Evolutionary conservation across 2,888 invertebrate species (phyloP).

Genomic region (Cristatella mucedo): DNA sequence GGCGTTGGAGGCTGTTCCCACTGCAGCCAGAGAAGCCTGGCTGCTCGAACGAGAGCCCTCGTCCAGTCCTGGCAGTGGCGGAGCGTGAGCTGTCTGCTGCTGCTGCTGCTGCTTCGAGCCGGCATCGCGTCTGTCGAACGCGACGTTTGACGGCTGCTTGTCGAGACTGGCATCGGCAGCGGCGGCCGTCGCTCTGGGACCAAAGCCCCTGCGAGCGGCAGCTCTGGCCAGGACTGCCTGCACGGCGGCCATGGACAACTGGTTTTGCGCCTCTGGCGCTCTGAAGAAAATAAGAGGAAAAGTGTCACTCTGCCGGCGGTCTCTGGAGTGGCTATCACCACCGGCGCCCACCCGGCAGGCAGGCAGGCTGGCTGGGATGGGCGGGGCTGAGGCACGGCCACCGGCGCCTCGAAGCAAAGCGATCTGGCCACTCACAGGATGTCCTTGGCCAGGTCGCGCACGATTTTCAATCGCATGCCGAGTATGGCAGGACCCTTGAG

Average conservation of each 20-base stretch:
- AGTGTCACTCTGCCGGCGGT: too few relatives aligned
- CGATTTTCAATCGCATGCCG: conserved; percentile 26
- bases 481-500: conserved; percentile 30
- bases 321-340: too few relatives aligned
- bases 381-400: too few relatives aligned
- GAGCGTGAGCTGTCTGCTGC: conserved; percentile 15
- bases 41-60: conserved; percentile 27
- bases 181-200: too few relatives aligned
- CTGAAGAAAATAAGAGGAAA: conserved; percentile 20
- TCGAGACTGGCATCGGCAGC: too few relatives aligned
- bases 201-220: too few relatives aligned
- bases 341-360: too few relatives aligned
- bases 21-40: conserved; percentile 16
- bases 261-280: conserved; percentile 24
- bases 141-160: too few relatives aligned
- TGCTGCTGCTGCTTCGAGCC: conserved; percentile 18
- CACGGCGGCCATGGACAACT: conserved; percentile 26
- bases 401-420: too few relatives aligned
- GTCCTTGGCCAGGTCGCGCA: conserved; percentile 30
- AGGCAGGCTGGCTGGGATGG: too few relatives aligned
- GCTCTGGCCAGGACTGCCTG: conserved; percentile 25
- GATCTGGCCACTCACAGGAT: conserved; percentile 29
- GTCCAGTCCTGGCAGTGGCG: too few relatives aligned
- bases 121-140: too few relatives aligned
- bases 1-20: neutral